Evolutionary conservation across 35 echinoderm and acorn worm genomes (phyloP).

Genomic region (Ophiothrix spiculata): DNA sequence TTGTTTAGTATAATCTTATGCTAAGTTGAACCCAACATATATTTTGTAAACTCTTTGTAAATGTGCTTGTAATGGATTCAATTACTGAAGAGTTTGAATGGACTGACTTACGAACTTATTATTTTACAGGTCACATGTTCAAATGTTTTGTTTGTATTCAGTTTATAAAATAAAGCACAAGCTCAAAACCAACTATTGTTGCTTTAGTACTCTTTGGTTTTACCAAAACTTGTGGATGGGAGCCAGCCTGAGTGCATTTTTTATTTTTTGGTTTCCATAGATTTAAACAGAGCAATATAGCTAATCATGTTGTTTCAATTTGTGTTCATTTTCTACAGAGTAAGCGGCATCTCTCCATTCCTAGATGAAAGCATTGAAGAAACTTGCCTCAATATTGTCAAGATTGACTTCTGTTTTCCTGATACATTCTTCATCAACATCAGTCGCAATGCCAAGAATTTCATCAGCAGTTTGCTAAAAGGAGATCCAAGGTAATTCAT

Average conservation of each 20-base stretch:
- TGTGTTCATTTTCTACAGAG: slow-evolving; percentile 19
- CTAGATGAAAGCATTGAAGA: slow-evolving; percentile 76
- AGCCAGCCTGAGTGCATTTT: not conserved
- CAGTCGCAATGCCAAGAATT: slow-evolving; percentile 41
- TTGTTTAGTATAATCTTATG: too few relatives aligned
- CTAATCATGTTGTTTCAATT: not conserved
- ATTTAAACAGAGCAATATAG: not conserved
- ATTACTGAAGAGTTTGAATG: too few relatives aligned
- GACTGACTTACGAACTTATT: too few relatives aligned
- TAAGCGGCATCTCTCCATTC: slow-evolving; percentile 72
- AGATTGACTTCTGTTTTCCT: slow-evolving; percentile 66
- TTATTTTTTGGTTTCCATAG: not conserved
- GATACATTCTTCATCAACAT: slow-evolving; percentile 51
- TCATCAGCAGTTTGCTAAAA: slow-evolving; percentile 38
- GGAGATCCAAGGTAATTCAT: slow-evolving; percentile 27
- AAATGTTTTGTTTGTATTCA: too few relatives aligned
- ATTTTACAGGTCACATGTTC: too few relatives aligned
- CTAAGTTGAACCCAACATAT: too few relatives aligned
- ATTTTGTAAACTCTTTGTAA: too few relatives aligned
- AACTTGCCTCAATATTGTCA: slow-evolving; percentile 58
- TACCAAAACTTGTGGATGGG: too few relatives aligned
- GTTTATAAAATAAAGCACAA: too few relatives aligned
- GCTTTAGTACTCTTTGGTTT: too few relatives aligned
- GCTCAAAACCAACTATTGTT: too few relatives aligned
- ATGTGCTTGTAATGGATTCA: too few relatives aligned